Conservation (phyloP, 2,797 vertebrate genomes). For the Melanotaenia pygmaea region DNA sequence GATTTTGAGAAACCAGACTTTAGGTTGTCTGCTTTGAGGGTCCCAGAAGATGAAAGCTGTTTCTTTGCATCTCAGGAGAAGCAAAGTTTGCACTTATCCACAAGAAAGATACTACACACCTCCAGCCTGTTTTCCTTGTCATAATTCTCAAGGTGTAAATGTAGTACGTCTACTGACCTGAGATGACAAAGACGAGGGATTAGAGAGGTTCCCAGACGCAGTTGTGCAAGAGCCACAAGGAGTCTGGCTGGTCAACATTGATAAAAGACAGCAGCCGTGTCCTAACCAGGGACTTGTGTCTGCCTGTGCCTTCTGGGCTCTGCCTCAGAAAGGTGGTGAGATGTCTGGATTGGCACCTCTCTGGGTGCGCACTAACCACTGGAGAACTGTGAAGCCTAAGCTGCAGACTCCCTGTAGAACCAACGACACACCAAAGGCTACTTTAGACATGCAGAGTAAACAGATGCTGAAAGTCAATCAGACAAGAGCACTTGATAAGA, state of each 20-base stretch:
- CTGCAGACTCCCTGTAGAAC: slow-evolving; percentile 62
- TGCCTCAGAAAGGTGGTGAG: slow-evolving; percentile 51
- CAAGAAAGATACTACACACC: slow-evolving; percentile 63
- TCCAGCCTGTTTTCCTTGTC: slow-evolving; percentile 74
- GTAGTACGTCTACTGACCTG: slow-evolving; percentile 65
- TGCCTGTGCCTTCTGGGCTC: slow-evolving; percentile 57
- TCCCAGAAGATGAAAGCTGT: slow-evolving; percentile 6
- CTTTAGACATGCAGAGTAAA: slow-evolving; percentile 55
- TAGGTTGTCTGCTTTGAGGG: slow-evolving; percentile 28
- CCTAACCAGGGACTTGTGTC: slow-evolving; percentile 71
- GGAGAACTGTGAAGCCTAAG: slow-evolving; percentile 52
- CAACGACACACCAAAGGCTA: slow-evolving; percentile 52
- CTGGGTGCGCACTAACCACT: slow-evolving; percentile 55
- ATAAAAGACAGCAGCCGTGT: slow-evolving; percentile 71
- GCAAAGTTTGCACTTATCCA: slow-evolving; percentile 33
- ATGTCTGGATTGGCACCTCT: slow-evolving; percentile 74
- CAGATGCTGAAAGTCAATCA: slow-evolving; percentile 60
- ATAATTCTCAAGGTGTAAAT: slow-evolving; percentile 74
- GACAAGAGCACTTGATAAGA: slow-evolving; percentile 34
- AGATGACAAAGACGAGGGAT: slow-evolving; percentile 78
- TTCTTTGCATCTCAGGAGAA: slow-evolving; percentile 48
- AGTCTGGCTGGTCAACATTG: slow-evolving; percentile 82
- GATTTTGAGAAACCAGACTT: slow-evolving; percentile 36
- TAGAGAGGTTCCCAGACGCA: slow-evolving; percentile 60
- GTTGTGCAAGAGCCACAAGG: slow-evolving; percentile 58